Evolutionary conservation across 2,888 invertebrate species (phyloP), one percentile per base, ranked within the genome.

Genomic region (Folsomia manolachei): DNA sequence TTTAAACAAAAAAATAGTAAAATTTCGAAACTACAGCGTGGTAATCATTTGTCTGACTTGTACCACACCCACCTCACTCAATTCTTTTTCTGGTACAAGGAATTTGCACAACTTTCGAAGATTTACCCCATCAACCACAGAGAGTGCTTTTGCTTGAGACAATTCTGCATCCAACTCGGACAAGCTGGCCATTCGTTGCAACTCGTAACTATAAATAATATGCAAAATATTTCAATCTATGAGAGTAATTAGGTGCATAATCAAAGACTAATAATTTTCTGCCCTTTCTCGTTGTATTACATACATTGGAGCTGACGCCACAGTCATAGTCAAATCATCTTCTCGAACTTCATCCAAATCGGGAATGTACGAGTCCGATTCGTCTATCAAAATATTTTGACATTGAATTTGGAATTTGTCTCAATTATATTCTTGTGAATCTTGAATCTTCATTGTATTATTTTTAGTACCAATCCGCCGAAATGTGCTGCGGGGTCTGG

Each of bases 141-240:
- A 79, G 56, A 80, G 79, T 21, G 80, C 75, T 60, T 78, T 79
- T 9, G 74, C 76, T 27, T 77, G 73, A 39, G 75, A 71, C 25
- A 80, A 56, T n/a, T 80, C 80, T n/a, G 73, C 80, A 75, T 80
- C 80, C 62, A 80, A 66, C 60, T 80, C 80, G 39, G 77, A 79
- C 23, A 80, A 71, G 65, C 79, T 80, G 24, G 79, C 76, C 69
- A 80, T 79, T 64, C 74, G 63, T 52, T 80, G 78, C 11, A 78
- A 68, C 75, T 80, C 78, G 51, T 76, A 78, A 23, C 80, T 80
- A 24, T 1, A 68, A 71, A 39, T n/a, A 23, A 39, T 18, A 39
- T 19, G 23, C 2, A 61, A 60, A 68, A 23, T 61, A n/a, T n/a
- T n/a, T n/a, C n/a, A n/a, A n/a, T n/a, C n/a, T n/a, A n/a, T n/a